Evolutionary conservation across 2,113 vertebrate genomes (phyloP).

Genomic region (Catagonus wagneri): DNA sequence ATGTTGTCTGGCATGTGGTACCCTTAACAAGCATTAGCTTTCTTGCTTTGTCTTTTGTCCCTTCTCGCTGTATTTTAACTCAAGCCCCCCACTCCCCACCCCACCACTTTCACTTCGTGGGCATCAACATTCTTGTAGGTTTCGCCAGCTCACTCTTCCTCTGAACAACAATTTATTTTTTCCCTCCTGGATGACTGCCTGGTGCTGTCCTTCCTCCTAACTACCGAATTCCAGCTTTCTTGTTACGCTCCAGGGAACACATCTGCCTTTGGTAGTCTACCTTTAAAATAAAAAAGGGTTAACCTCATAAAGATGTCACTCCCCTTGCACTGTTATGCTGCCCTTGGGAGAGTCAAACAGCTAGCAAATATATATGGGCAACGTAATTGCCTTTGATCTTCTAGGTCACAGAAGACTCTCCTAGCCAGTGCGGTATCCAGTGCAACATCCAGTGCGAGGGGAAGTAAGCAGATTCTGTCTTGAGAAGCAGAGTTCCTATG

Average conservation of each 20-base stretch:
- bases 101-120: neutral
- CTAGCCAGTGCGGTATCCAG: neutral
- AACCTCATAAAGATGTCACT: slow-evolving; percentile 78
- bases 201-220: slow-evolving; percentile 46
- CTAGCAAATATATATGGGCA: slow-evolving; percentile 61
- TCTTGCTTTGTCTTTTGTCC: neutral
- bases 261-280: slow-evolving; percentile 58
- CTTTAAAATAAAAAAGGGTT: slow-evolving; percentile 73
- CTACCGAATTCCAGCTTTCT: slow-evolving; percentile 67
- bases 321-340: slow-evolving; percentile 21
- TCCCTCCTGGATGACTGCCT: neutral
- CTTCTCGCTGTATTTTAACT: neutral
- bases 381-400: slow-evolving; percentile 75
- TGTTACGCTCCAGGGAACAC: slow-evolving; percentile 47
- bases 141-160: neutral
- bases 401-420: slow-evolving; percentile 67
- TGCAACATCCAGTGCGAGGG: neutral
- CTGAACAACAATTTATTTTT: slow-evolving; percentile 4
- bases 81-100: neutral
- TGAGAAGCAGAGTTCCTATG: neutral
- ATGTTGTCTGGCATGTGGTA: neutral
- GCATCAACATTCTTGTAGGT: neutral
- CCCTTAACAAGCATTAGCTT: neutral
- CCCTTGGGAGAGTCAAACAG: slow-evolving; percentile 75
- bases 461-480: neutral